A percentile compares a stretch with the other conserved stretches of the same genome.
phyloP scores from a whole-genome alignment of 2,797 vertebrate genomes.

The Novumbra hubbsi region DNA sequence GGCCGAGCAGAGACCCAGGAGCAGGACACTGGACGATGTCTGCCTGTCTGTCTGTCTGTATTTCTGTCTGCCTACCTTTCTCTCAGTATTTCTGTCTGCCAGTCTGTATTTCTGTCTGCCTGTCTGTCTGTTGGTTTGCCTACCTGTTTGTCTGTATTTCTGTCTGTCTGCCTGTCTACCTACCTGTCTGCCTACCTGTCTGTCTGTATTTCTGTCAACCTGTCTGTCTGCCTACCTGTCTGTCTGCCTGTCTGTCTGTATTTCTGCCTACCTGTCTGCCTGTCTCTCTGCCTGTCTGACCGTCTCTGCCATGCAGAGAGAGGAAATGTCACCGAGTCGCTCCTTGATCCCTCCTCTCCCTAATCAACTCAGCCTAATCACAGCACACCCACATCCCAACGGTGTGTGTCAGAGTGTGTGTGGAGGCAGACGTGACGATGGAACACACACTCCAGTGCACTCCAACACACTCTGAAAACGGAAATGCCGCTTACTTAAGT shows the following conservation, averaged over 20 bases:
- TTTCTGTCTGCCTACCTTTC: slow-evolving; percentile 13
- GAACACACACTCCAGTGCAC: neutral
- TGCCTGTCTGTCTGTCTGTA: slow-evolving; percentile 29
- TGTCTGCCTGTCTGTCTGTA: slow-evolving; percentile 39
- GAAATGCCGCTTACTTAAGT: neutral
- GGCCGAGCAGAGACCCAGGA: slow-evolving; percentile 37
- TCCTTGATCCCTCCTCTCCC: slow-evolving; percentile 38
- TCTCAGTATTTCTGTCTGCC: slow-evolving; percentile 18
- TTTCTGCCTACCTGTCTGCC: too few species aligned
- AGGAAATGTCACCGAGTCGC: slow-evolving; percentile 56
- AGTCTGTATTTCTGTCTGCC: too few species aligned
- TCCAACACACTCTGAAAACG: slow-evolving; percentile 3
- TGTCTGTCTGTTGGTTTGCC: slow-evolving; percentile 39
- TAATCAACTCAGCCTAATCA: slow-evolving; percentile 25
- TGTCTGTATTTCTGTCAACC: too few species aligned
- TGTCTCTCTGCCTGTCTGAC: slow-evolving; percentile 27
- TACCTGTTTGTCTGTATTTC: too few species aligned
- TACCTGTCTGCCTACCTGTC: too few species aligned
- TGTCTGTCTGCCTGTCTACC: slow-evolving; percentile 35
- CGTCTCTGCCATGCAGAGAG: slow-evolving; percentile 40
- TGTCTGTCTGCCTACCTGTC: slow-evolving; percentile 35
- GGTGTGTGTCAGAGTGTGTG: slow-evolving; percentile 19
- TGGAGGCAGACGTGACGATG: neutral
- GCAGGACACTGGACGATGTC: too few species aligned
- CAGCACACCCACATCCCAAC: slow-evolving; percentile 23